Evolutionary conservation across 2,113 vertebrate species (phyloP).

Genomic region (Malurus alboscapulatus): DNA sequence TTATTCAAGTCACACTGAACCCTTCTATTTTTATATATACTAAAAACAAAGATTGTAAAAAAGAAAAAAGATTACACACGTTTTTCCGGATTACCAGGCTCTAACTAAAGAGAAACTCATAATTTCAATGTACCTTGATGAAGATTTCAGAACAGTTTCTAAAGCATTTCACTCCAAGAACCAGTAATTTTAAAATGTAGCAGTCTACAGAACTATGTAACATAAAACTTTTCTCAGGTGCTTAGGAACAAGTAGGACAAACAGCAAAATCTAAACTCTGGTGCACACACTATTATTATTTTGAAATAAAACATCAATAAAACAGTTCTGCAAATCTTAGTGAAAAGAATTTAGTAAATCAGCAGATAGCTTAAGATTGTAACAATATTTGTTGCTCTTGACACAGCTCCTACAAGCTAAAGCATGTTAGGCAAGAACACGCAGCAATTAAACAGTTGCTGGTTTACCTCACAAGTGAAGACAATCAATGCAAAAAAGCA

Average conservation of each 20-base stretch:
- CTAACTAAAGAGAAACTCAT: neutral
- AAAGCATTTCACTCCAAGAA: neutral
- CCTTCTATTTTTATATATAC: neutral
- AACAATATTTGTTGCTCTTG: neutral
- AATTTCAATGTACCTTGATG: neutral
- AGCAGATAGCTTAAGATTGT: neutral
- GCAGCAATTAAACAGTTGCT: neutral
- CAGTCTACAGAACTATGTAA: neutral
- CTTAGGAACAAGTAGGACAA: neutral
- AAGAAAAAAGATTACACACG: neutral
- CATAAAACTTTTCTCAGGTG: neutral
- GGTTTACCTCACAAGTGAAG: neutral
- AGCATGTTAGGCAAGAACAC: neutral
- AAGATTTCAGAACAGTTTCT: neutral
- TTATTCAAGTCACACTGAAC: neutral
- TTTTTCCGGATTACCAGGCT: neutral
- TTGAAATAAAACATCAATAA: neutral
- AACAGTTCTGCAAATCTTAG: neutral
- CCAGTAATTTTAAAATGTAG: neutral
- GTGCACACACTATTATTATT: neutral
- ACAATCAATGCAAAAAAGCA: rapidly evolving
- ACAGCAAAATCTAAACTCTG: neutral
- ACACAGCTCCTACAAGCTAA: neutral
- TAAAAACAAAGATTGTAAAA: neutral
- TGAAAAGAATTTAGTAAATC: neutral